These are phyloP conservation scores for Prunella fulvescens DNA, from an alignment of 2,113 vertebrate species.

Conservation along the genomic window DNA sequence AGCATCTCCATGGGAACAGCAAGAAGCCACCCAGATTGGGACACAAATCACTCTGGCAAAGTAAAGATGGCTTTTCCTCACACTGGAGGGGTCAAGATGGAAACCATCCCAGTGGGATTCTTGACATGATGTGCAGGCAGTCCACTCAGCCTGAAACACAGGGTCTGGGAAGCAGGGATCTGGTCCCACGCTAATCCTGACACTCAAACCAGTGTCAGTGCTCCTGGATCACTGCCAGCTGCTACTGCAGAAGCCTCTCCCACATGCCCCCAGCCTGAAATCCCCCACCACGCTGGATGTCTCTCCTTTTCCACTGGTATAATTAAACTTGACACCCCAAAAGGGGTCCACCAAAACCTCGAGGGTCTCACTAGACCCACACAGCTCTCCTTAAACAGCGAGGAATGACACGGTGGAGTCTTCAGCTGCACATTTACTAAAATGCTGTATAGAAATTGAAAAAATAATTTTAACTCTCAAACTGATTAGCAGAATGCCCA, in stretches of 20 bases:
- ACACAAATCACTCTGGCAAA: not conserved
- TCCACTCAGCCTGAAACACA: not conserved
- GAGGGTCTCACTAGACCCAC: not conserved
- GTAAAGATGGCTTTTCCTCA: not conserved
- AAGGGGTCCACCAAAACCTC: not conserved
- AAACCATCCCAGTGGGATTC: not conserved
- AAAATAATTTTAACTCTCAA: not conserved
- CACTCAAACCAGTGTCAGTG: fast-evolving
- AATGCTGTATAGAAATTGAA: not conserved
- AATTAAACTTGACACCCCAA: constrained; percentile 9
- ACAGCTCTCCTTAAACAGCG: not conserved
- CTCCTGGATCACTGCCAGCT: not conserved
- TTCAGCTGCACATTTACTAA: not conserved
- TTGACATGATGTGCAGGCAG: fast-evolving
- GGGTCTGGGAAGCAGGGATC: fast-evolving
- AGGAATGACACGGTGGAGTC: fast-evolving
- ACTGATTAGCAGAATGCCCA: not conserved
- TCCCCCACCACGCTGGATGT: fast-evolving
- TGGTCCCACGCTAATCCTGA: not conserved
- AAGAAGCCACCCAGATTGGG: not conserved
- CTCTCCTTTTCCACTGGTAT: not conserved
- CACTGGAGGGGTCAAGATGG: not conserved
- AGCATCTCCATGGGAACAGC: not conserved
- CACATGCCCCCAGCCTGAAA: not conserved
- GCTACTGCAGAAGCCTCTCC: not conserved